phyloP scores from a whole-genome alignment of 2,888 invertebrate genomes.

The Ophion obscuratus region DNA sequence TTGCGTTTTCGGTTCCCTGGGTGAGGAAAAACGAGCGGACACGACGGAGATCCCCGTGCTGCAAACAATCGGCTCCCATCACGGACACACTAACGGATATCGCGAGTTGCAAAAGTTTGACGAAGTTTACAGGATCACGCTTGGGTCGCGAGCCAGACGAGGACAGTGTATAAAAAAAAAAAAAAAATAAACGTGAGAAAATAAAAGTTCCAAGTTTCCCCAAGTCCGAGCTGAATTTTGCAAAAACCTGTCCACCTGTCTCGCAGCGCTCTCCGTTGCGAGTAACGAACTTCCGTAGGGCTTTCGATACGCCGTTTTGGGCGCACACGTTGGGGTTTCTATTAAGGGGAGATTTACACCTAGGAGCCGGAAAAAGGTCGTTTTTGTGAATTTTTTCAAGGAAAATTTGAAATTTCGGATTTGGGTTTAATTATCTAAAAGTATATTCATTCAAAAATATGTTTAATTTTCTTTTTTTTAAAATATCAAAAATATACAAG shows the following conservation, averaged over 20 bases:
- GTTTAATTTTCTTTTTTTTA: no score
- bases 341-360: slow-evolving; percentile 26
- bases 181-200: not conserved
- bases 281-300: slow-evolving; percentile 50
- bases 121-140: slow-evolving; percentile 60
- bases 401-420: no score
- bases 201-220: slow-evolving; percentile 38
- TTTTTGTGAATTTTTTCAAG: no score
- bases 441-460: no score
- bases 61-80: slow-evolving; percentile 44
- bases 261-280: slow-evolving; percentile 38
- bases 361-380: no score
- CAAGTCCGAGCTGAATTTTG: slow-evolving; percentile 38
- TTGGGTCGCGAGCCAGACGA: not conserved
- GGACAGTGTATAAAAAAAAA: not conserved
- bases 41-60: slow-evolving; percentile 25
- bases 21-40: slow-evolving; percentile 25
- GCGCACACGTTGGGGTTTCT: slow-evolving; percentile 26
- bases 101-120: slow-evolving; percentile 50
- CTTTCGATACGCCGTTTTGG: slow-evolving; percentile 20
- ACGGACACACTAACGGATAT: slow-evolving; percentile 31
- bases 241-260: slow-evolving; percentile 38
- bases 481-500: no score
- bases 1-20: slow-evolving; percentile 17
- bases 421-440: no score